phyloP scores from a whole-genome alignment of 2,113 vertebrate genomes.

The Phalacrocorax carbo region DNA sequence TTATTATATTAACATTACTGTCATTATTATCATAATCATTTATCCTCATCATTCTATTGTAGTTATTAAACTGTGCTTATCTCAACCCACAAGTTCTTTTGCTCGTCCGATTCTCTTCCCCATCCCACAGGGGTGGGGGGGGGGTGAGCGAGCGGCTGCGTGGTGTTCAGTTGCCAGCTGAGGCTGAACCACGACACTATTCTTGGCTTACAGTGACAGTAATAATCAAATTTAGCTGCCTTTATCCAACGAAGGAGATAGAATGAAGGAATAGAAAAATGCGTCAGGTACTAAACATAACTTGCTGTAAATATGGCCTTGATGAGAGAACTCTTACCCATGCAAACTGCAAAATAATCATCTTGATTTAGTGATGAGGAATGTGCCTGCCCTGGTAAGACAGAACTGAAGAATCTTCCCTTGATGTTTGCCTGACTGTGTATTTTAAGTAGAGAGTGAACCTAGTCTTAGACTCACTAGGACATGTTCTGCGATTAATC shows the following conservation, averaged over 20 bases:
- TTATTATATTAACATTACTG: too few species aligned
- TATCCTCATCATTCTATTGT: too few species aligned
- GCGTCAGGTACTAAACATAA: rapidly evolving
- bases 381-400: not conserved
- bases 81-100: too few species aligned
- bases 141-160: too few species aligned
- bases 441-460: not conserved
- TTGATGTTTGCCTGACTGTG: not conserved
- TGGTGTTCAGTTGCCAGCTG: too few species aligned
- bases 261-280: not conserved
- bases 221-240: not conserved
- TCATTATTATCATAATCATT: too few species aligned
- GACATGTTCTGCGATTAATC: not conserved
- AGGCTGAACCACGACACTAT: too few species aligned
- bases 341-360: not conserved
- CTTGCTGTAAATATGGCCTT: not conserved
- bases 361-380: not conserved
- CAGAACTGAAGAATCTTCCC: not conserved
- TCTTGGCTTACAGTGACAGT: not conserved
- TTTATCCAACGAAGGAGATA: not conserved
- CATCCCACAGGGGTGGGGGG: too few species aligned
- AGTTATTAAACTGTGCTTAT: too few species aligned
- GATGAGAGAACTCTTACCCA: not conserved
- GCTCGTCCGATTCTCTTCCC: too few species aligned
- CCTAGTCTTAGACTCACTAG: not conserved